Conservation (phyloP, 2,888 invertebrate genomes). For the Meiosimyza decipiens region DNA sequence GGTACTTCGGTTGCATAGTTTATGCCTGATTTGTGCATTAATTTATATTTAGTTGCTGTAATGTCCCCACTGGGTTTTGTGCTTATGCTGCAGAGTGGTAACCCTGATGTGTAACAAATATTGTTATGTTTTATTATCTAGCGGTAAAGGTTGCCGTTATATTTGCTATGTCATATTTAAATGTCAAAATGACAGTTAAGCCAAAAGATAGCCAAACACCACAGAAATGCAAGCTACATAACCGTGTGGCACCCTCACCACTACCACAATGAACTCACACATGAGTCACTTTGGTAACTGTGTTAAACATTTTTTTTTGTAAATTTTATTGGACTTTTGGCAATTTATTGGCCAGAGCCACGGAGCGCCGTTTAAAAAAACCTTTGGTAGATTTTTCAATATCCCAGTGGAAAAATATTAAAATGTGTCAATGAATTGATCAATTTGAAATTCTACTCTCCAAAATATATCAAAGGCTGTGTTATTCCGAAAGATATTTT, state of each 20-base stretch:
- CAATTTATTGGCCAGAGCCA: conserved; percentile 48
- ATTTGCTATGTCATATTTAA: conserved; percentile 5
- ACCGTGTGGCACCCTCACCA: not conserved
- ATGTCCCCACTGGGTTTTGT: conserved; percentile 4
- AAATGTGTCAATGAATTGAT: too few relatives aligned
- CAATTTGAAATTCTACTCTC: too few relatives aligned
- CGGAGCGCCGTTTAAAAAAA: too few relatives aligned
- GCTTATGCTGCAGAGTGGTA: not conserved
- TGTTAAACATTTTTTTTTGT: conserved; percentile 46
- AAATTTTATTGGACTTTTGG: conserved; percentile 54
- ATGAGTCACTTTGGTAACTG: too few relatives aligned
- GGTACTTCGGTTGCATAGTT: not conserved
- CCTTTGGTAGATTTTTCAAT: too few relatives aligned
- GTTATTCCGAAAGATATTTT: too few relatives aligned
- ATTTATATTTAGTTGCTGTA: conserved; percentile 6
- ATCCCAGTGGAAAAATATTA: too few relatives aligned
- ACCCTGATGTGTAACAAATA: not conserved
- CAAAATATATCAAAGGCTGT: too few relatives aligned
- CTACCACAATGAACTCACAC: not conserved
- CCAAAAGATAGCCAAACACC: not conserved
- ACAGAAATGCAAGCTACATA: not conserved
- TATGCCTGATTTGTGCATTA: not conserved
- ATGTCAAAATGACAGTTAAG: conserved; percentile 20
- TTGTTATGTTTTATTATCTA: not conserved
- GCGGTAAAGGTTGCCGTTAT: not conserved